These are phyloP conservation scores for Latrodectus hesperus DNA, from an alignment of 2,888 invertebrate genomes.

Conservation along the genomic window DNA sequence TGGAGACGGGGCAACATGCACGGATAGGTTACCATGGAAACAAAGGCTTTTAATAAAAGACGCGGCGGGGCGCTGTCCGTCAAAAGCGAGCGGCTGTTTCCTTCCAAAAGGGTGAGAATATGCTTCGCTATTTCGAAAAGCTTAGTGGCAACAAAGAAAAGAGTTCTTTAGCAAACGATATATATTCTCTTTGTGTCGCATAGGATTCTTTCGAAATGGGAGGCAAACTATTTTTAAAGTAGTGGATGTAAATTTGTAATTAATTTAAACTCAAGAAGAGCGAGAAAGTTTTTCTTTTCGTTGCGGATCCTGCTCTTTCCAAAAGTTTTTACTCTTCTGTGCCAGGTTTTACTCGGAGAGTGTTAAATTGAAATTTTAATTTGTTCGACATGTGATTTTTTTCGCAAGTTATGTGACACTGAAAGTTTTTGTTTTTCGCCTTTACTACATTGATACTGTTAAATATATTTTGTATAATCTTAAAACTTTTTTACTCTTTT, in stretches of 20 bases:
- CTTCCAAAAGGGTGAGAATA: slow-evolving; percentile 20
- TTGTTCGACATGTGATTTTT: no score
- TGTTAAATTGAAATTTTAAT: no score
- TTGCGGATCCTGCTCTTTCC: not conserved
- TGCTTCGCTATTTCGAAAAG: slow-evolving; percentile 26
- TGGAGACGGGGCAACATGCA: slow-evolving; percentile 25
- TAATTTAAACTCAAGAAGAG: slow-evolving; percentile 1
- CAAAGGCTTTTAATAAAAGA: slow-evolving; percentile 69
- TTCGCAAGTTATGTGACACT: no score
- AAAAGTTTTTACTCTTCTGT: no score
- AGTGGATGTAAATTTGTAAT: slow-evolving; percentile 3
- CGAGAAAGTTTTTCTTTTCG: not conserved
- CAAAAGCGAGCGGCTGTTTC: slow-evolving; percentile 37
- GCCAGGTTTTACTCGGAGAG: no score
- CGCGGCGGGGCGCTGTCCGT: slow-evolving; percentile 65
- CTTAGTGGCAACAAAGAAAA: slow-evolving; percentile 25
- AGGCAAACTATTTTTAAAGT: not conserved
- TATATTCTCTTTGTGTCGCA: slow-evolving; percentile 2
- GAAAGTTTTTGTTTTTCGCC: no score
- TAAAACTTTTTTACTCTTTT: no score
- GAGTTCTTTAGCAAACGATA: not conserved
- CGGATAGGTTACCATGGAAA: slow-evolving; percentile 58
- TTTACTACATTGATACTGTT: no score
- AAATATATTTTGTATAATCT: no score
- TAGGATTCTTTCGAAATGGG: not conserved